Percentiles rank a stretch among this genome's conserved stretches.
phyloP scores from a whole-genome alignment of 2,888 invertebrate genomes.

The Dryadula phaetusa region DNA sequence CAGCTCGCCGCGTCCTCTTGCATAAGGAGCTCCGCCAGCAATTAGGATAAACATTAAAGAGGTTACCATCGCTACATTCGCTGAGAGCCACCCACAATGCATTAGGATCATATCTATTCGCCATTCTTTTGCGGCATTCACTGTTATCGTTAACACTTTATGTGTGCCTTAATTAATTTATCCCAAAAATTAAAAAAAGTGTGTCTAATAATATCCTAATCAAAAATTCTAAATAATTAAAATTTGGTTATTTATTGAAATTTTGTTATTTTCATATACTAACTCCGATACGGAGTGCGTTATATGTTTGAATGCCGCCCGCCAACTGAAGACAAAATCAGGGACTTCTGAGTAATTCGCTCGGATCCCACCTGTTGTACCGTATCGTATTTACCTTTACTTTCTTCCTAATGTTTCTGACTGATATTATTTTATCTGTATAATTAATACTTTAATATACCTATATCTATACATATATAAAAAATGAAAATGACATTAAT shows the following conservation, averaged over 20 bases:
- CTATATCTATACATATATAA: neutral
- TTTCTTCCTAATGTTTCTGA: neutral
- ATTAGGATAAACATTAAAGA: constrained; percentile 87
- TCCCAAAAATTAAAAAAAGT: neutral
- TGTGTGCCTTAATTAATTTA: too few relatives aligned
- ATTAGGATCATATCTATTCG: constrained; percentile 68
- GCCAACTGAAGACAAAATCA: constrained; percentile 35
- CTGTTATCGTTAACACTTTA: neutral
- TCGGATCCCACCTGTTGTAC: constrained; percentile 36
- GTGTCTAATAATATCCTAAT: neutral
- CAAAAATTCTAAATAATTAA: neutral
- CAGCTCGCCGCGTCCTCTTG: constrained; percentile 76
- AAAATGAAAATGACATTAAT: constrained; percentile 17
- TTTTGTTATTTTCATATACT: neutral
- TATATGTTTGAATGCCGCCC: constrained; percentile 40
- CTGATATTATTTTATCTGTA: constrained; percentile 3
- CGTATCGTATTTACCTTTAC: neutral
- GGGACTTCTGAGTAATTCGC: constrained; percentile 18
- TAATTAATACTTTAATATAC: neutral
- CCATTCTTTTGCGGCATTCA: constrained; percentile 54
- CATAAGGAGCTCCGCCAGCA: constrained; percentile 85
- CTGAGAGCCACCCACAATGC: constrained; percentile 83
- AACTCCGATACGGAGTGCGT: constrained; percentile 29
- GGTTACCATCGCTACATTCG: constrained; percentile 82
- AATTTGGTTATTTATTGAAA: neutral